Conservation (phyloP, 2,113 vertebrate genomes). For the Clinocottus analis region DNA sequence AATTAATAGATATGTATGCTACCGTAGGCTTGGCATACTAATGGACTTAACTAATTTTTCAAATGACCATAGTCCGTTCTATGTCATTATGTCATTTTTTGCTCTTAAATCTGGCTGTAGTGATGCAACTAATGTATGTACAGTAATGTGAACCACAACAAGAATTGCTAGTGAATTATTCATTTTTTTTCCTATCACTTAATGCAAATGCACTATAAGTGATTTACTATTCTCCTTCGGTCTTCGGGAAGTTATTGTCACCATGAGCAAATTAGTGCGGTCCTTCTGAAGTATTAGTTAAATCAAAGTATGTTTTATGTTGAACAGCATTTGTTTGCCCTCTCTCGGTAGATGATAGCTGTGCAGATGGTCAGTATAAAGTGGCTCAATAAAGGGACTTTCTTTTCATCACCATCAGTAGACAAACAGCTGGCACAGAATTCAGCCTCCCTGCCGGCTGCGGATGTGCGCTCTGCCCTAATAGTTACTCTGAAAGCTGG, state of each 20-base stretch:
- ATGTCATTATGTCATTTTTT: conserved; percentile 64
- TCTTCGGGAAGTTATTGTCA: neutral
- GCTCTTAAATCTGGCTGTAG: conserved; percentile 54
- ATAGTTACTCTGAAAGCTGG: neutral
- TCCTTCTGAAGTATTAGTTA: conserved; percentile 16
- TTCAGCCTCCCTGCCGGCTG: conserved; percentile 32
- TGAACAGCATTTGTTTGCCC: conserved; percentile 48
- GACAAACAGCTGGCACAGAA: conserved; percentile 61
- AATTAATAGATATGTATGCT: conserved; percentile 71
- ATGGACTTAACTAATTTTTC: conserved; percentile 69
- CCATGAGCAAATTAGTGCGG: conserved; percentile 5
- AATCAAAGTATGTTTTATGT: conserved; percentile 40
- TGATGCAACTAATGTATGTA: conserved; percentile 58
- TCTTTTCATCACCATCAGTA: conserved; percentile 64
- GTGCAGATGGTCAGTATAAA: conserved; percentile 76
- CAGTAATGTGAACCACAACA: conserved; percentile 20
- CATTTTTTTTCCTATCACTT: neutral
- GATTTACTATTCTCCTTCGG: neutral
- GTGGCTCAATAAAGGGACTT: conserved; percentile 65
- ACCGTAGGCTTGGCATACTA: conserved; percentile 66
- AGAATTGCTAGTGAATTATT: neutral
- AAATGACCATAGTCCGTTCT: conserved; percentile 57
- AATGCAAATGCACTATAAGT: conserved; percentile 4
- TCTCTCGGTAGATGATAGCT: conserved; percentile 26
- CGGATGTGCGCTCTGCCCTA: conserved; percentile 7